These are phyloP conservation scores for Montipora capricornis DNA, from an alignment of 64 coral and sea anemone species.

Conservation along the genomic window DNA sequence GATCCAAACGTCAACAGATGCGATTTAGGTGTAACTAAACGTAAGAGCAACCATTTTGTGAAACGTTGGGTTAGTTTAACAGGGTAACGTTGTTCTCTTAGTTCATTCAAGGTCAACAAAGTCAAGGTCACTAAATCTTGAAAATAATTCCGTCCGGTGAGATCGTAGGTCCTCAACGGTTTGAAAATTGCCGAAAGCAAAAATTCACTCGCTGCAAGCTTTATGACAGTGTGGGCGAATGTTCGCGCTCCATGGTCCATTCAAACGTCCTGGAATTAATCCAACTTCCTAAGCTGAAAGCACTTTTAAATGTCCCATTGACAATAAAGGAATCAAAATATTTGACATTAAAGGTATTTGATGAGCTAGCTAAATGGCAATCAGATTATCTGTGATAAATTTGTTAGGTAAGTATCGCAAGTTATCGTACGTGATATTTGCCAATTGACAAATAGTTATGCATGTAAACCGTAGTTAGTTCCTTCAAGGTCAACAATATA, in stretches of 20 bases:
- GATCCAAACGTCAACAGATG: constrained; percentile 19
- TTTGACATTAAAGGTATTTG: too few relatives aligned
- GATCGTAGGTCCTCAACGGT: not conserved
- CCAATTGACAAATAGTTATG: not conserved
- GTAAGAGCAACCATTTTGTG: not conserved
- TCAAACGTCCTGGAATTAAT: not conserved
- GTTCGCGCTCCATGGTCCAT: not conserved
- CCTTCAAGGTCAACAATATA: not conserved
- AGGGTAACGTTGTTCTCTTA: not conserved
- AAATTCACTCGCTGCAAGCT: not conserved
- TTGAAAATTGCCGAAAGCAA: not conserved
- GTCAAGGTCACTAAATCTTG: not conserved
- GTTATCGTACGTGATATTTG: not conserved
- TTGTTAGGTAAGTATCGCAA: not conserved
- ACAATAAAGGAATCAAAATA: not conserved
- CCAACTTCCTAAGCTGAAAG: not conserved
- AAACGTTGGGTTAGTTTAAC: not conserved
- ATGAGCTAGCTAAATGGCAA: too few relatives aligned
- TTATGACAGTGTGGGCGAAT: not conserved
- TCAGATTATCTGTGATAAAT: not conserved
- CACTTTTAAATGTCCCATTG: not conserved
- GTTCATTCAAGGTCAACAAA: not conserved
- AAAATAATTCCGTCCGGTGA: not conserved
- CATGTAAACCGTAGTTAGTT: not conserved
- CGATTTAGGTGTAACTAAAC: not conserved